These are phyloP conservation scores for Cololabis saira DNA, from an alignment of 2,113 vertebrate species.

Conservation along the genomic window DNA sequence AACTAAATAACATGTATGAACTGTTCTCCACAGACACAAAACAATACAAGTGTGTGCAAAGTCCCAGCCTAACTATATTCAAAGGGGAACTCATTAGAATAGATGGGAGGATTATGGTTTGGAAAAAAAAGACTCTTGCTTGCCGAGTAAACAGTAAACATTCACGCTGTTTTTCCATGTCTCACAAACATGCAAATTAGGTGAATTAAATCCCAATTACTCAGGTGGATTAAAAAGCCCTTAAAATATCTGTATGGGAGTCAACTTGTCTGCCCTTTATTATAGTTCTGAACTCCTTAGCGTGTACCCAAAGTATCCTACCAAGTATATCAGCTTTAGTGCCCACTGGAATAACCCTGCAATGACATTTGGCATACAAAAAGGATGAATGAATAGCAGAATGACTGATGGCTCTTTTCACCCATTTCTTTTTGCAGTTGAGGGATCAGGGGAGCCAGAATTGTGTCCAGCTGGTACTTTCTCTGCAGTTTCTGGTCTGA, in stretches of 20 bases:
- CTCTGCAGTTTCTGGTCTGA: slow-evolving; percentile 79
- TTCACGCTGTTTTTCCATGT: not conserved
- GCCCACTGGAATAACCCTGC: not conserved
- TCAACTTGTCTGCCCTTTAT: slow-evolving; percentile 26
- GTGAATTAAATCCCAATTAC: slow-evolving; percentile 7
- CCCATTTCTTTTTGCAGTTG: slow-evolving; percentile 69
- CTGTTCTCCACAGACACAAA: too few relatives aligned
- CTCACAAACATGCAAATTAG: slow-evolving; percentile 41
- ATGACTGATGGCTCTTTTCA: slow-evolving; percentile 19
- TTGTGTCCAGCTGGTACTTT: slow-evolving; percentile 88
- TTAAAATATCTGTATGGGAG: slow-evolving; percentile 34
- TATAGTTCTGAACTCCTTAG: slow-evolving; percentile 24
- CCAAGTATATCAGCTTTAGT: not conserved
- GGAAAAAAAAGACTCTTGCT: too few relatives aligned
- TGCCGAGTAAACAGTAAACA: too few relatives aligned
- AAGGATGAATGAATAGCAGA: slow-evolving; percentile 4
- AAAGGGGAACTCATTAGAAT: too few relatives aligned
- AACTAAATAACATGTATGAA: not conserved
- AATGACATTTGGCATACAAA: slow-evolving; percentile 6
- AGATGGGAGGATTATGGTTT: too few relatives aligned
- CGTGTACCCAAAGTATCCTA: slow-evolving; percentile 1
- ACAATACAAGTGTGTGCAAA: too few relatives aligned
- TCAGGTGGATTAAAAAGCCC: slow-evolving; percentile 28
- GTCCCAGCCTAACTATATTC: too few relatives aligned
- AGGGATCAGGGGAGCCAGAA: slow-evolving; percentile 81